Conservation (phyloP, 2,113 vertebrate genomes). For the Antechinus stuartii region DNA sequence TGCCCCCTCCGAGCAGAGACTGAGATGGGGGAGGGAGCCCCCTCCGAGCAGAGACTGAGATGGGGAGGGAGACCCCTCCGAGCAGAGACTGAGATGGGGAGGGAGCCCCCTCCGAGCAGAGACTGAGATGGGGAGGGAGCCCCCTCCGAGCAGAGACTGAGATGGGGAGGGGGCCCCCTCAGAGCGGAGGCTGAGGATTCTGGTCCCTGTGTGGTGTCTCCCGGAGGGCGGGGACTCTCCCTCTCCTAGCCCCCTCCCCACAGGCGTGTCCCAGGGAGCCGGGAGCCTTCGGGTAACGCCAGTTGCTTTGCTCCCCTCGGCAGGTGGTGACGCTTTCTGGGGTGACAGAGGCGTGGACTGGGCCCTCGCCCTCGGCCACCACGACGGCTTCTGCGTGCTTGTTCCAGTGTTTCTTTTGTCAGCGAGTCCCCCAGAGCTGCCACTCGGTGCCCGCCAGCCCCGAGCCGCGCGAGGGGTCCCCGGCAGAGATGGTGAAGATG, state of each 20-base stretch:
- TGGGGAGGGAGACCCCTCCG: too few species aligned
- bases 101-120: too few species aligned
- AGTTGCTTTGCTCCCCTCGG: slow-evolving; percentile 23
- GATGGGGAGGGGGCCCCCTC: too few species aligned
- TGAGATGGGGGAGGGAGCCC: too few species aligned
- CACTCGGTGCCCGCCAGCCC: slow-evolving; percentile 91
- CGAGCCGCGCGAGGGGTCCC: slow-evolving; percentile 90
- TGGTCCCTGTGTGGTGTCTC: too few species aligned
- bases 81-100: too few species aligned
- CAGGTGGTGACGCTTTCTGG: slow-evolving; percentile 92
- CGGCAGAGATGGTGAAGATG: slow-evolving; percentile 98
- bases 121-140: too few species aligned
- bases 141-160: neutral
- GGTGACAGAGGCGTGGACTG: slow-evolving; percentile 93
- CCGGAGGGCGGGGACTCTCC: too few species aligned
- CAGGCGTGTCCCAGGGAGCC: too few species aligned
- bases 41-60: too few species aligned
- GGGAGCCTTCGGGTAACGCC: slow-evolving; percentile 54
- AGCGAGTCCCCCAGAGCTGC: slow-evolving; percentile 94
- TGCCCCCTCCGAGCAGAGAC: neutral
- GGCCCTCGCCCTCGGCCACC: slow-evolving; percentile 93
- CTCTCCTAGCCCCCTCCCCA: too few species aligned
- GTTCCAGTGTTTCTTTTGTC: slow-evolving; percentile 97
- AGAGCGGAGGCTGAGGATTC: too few species aligned
- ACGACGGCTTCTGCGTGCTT: slow-evolving; percentile 97